Conservation (phyloP, 2,113 vertebrate genomes). For the Perognathus longimembris region DNA sequence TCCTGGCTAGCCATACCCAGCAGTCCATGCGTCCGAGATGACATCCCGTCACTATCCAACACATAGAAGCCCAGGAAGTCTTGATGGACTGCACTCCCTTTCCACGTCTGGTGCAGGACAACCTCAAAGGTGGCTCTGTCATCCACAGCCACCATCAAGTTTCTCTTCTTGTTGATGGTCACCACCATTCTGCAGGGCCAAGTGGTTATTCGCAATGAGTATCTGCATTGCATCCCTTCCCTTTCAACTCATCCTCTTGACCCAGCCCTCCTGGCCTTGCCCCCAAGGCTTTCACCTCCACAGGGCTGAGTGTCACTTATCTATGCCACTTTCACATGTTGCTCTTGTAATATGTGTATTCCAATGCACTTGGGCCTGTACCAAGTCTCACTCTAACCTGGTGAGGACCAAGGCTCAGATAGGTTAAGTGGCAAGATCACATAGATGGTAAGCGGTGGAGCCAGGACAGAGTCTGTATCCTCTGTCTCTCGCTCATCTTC, state of each 20-base stretch:
- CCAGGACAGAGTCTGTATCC: neutral
- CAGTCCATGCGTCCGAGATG: constrained; percentile 89
- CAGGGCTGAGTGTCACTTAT: neutral
- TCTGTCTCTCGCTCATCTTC: neutral
- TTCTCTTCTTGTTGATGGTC: constrained; percentile 86
- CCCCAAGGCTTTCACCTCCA: neutral
- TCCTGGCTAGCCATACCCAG: constrained; percentile 85
- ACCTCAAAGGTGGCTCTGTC: constrained; percentile 90
- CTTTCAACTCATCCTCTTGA: neutral
- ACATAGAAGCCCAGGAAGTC: constrained; percentile 94
- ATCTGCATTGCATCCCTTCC: neutral
- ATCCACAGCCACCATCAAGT: constrained; percentile 88
- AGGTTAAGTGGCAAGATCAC: neutral
- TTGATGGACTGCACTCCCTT: constrained; percentile 87
- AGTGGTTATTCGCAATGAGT: neutral
- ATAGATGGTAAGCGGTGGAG: neutral
- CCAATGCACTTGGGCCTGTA: neutral
- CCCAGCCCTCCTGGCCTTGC: neutral
- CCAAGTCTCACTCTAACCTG: neutral
- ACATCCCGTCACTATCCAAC: constrained; percentile 89
- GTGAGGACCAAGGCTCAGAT: constrained; percentile 23
- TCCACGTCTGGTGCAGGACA: constrained; percentile 91
- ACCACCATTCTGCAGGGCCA: constrained; percentile 87
- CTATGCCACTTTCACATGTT: neutral
- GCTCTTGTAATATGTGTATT: neutral